Evolutionary conservation across 2,113 vertebrate species (phyloP).

Genomic region (Empidonax traillii): DNA sequence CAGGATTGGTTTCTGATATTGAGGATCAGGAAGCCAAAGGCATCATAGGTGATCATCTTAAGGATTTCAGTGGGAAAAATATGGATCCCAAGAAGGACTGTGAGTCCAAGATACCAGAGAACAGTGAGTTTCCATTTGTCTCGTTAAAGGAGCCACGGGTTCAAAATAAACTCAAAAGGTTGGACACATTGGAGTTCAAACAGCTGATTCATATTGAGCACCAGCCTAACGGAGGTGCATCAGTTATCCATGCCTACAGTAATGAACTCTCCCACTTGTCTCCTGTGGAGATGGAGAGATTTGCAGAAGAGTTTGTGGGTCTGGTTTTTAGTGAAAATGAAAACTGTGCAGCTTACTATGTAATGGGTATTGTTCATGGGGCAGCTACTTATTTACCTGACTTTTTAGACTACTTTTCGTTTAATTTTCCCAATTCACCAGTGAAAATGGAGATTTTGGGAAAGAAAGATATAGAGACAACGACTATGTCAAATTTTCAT

Average conservation of each 20-base stretch:
- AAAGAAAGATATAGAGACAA: conserved; percentile 99
- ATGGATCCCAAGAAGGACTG: conserved; percentile 74
- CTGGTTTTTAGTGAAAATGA: conserved; percentile 93
- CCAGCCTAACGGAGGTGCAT: conserved; percentile 95
- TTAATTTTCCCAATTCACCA: conserved; percentile 94
- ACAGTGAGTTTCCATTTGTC: conserved; percentile 76
- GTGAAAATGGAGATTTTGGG: conserved; percentile 99
- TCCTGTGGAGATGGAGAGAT: conserved; percentile 88
- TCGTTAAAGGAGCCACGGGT: conserved; percentile 75
- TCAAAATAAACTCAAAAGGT: conserved; percentile 77
- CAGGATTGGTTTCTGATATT: conserved; percentile 82
- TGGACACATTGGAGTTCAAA: conserved; percentile 88
- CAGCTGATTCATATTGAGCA: conserved; percentile 92
- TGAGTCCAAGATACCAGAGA: conserved; percentile 73
- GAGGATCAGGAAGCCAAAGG: conserved; percentile 82
- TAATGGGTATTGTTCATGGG: conserved; percentile 96
- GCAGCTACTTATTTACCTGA: conserved; percentile 94
- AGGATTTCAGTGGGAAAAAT: conserved; percentile 74
- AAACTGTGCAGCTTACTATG: conserved; percentile 89
- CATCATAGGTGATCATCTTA: conserved; percentile 71
- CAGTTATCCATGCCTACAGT: conserved; percentile 92
- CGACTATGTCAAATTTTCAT: conserved; percentile 97
- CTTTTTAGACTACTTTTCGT: conserved; percentile 98
- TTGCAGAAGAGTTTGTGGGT: conserved; percentile 94
- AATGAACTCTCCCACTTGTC: conserved; percentile 91